Evolutionary conservation across 2,888 invertebrate genomes (phyloP), one percentile per base, ranked within the genome.

Genomic region (Drosophila peninsularis): DNA sequence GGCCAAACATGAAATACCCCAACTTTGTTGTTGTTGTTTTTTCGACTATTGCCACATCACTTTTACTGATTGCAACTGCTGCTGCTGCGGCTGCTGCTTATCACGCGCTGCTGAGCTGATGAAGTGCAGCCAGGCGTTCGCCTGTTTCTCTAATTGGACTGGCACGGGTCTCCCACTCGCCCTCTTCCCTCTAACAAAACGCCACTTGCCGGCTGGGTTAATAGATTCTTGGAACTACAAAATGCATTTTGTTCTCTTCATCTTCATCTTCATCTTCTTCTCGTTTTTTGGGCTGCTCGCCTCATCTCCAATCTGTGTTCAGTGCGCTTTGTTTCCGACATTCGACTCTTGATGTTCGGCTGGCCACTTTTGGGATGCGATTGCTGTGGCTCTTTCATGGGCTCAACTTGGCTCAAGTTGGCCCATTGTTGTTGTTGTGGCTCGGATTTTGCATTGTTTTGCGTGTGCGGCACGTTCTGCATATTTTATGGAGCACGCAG

Each of bases 401-500:
- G 57, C 24, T 10, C 30, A 30, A 49, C 39, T 58, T 49, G 53
- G 57, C 32, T 17, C 24, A 24, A 57, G 49, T 58, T 49, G 45
- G 64, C n/a, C n/a, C n/a, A 52, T 42, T 37, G 37, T 17, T 39
- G 21, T 42, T 42, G 42, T 42, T 41, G 19, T 41, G 19, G 42
- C 42, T 67, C 13, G 42, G 75, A 68, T 69, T 72, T 71, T 70
- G 80, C 87, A 78, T 87, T 87, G 88, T 80, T 87, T 47, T 76
- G 70, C 70, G 36, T 68, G 65, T 70, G 70, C 57, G 79, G 88
- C 85, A 85, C 85, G 85, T 85, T 88, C 81, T 63, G 67, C 30
- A 71, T 81, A 81, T 85, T 47, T 88, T 77, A 81, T 79, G 82
- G 65, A 47, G 63, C 82, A 86, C 71, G 72, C 81, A 72, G 58